Base-by-base conservation (phyloP, 1,140 invertebrate species). In the Bombus fervidus region DNA sequence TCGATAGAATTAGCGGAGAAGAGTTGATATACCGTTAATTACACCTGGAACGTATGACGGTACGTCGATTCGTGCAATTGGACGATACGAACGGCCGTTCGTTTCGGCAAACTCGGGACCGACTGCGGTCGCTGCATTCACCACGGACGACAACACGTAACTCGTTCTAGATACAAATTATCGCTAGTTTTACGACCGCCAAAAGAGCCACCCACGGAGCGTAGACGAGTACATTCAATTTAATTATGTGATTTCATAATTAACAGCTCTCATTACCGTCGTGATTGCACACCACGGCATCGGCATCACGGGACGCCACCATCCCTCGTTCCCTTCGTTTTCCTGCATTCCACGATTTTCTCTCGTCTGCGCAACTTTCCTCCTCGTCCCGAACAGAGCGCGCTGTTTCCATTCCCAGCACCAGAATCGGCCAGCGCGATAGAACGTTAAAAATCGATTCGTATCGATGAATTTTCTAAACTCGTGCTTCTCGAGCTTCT, bases 221-320 rank as follows among this genome's bases (percentile, higher is more conserved):
- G 81, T 64, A 84, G 64, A 85, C 88, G 86, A 87, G 81, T 85
- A 69, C 81, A 68, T 90, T 90, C 90, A 88, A 90, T 91, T 91
- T 90, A 91, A 91, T 91, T 91, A 91, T 90, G 78, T 89, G 83
- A 88, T 90, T 88, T 88, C 81, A 88, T 91, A 91, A 91, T 91
- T 90, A 91, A 90, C 89, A 82, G 73, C 77, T 88, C 89, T 90
- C 89, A 86, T 91, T 90, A 88, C 77, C 79, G 89, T 86, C 89
- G 84, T 83, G 83, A 91, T 91, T 88, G 83, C 83, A 25, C 62
- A 75, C 86, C 64, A 43, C 75, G 34, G 34, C 39, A 37, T 25
- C n/a, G 53, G 3, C 37, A 6, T 12, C 39, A 22, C 41, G 5
- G 37, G 0, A 15, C 12, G 34, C 15, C 22, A 8, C 68, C 41